These are phyloP conservation scores for Marisa cornuarietis DNA, from an alignment of 1,140 invertebrate species.

Conservation along the genomic window DNA sequence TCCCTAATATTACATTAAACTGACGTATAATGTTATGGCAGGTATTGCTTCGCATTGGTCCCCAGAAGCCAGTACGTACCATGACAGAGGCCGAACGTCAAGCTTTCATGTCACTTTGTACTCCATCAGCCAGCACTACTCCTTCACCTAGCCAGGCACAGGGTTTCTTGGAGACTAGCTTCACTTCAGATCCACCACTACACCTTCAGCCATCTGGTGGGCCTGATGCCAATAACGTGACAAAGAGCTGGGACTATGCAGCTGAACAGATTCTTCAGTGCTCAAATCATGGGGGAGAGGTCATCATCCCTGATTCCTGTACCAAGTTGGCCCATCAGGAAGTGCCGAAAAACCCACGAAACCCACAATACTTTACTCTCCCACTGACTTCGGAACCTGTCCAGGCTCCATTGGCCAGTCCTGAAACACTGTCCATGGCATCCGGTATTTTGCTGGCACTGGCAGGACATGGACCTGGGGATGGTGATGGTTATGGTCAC, in stretches of 20 bases:
- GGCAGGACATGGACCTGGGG: background rate
- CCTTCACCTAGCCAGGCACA: constrained; percentile 24
- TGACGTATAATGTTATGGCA: constrained; percentile 21
- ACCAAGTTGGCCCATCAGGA: background rate
- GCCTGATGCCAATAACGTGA: background rate
- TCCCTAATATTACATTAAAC: background rate
- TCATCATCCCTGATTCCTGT: background rate
- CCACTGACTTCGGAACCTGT: constrained; percentile 17
- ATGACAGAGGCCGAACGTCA: constrained; percentile 53
- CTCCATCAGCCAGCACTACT: constrained; percentile 33
- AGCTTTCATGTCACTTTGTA: constrained; percentile 38
- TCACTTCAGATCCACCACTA: constrained; percentile 18
- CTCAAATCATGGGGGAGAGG: background rate
- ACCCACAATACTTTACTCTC: background rate
- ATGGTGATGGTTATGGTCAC: no score
- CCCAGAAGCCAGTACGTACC: constrained; percentile 64
- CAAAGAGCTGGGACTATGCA: constrained; percentile 29
- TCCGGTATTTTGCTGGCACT: constrained; percentile 68
- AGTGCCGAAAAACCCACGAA: background rate
- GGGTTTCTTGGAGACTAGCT: constrained; percentile 30
- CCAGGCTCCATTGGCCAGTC: constrained; percentile 82
- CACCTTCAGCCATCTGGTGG: constrained; percentile 15
- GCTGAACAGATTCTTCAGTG: constrained; percentile 25
- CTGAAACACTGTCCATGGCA: constrained; percentile 84
- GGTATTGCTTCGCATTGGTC: constrained; percentile 65